Conservation (phyloP, 2,113 vertebrate genomes). For the Alosa alosa region DNA sequence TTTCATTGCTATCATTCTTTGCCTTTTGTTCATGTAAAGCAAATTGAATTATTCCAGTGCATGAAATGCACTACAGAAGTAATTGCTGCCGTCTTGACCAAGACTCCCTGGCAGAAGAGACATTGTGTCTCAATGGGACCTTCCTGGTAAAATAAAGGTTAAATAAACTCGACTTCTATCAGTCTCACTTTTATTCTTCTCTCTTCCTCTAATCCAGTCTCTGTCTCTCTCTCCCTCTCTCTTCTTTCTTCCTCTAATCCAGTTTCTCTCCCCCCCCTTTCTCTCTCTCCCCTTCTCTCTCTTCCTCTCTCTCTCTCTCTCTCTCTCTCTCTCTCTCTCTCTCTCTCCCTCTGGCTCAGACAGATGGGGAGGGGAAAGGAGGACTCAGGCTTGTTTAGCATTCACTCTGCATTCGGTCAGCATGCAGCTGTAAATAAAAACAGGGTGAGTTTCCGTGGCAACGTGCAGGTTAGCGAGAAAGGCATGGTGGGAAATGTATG, state of each 20-base stretch:
- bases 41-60: too few species aligned
- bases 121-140: too few species aligned
- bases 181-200: too few species aligned
- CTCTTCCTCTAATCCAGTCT: not conserved
- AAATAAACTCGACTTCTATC: not conserved
- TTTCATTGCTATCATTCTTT: conserved; percentile 27
- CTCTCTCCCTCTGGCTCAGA: not conserved
- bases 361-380: not conserved
- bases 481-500: conserved; percentile 48
- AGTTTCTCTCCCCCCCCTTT: not conserved
- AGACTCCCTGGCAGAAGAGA: too few species aligned
- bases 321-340: not conserved
- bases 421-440: conserved; percentile 60
- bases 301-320: not conserved
- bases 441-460: conserved; percentile 48
- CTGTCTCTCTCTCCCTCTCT: not conserved
- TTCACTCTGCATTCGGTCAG: conserved; percentile 64
- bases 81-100: too few species aligned
- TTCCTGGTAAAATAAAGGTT: too few species aligned
- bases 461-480: conserved; percentile 61
- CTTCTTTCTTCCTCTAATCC: not conserved
- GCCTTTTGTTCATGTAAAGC: not conserved
- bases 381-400: conserved; percentile 67
- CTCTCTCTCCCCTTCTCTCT: not conserved
- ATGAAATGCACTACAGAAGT: too few species aligned